Conservation (phyloP, 2,888 invertebrate genomes). For the Sceliomorpha sp. region DNA sequence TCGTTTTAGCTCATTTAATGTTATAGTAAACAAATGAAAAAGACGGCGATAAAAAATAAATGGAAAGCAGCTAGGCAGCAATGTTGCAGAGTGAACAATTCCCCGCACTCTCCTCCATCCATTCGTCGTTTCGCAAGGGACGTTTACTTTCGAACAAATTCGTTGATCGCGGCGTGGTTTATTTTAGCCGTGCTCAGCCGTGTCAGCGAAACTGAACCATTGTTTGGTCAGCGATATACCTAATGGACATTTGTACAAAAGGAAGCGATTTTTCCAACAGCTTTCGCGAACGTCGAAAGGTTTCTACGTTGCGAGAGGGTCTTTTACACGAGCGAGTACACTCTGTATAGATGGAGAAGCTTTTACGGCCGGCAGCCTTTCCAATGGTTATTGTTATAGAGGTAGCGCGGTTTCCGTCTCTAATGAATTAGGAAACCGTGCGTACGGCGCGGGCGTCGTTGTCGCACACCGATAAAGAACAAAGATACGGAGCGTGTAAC, state of each 20-base stretch:
- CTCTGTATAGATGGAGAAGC: neutral
- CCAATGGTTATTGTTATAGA: constrained; percentile 3
- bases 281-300: constrained; percentile 10
- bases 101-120: too few relatives aligned
- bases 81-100: too few relatives aligned
- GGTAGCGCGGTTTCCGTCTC: constrained; percentile 7
- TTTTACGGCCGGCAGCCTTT: constrained; percentile 1
- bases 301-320: neutral
- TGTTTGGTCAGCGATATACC: constrained; percentile 9
- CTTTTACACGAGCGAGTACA: constrained; percentile 4
- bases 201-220: neutral
- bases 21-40: too few relatives aligned
- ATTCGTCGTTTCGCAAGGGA: too few relatives aligned
- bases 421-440: constrained; percentile 8
- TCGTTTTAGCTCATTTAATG: too few relatives aligned
- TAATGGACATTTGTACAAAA: constrained; percentile 8
- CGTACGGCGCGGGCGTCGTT: constrained; percentile 3
- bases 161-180: neutral
- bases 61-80: too few relatives aligned
- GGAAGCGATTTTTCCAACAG: constrained; percentile 13
- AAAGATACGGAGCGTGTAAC: neutral
- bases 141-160: constrained; percentile 1
- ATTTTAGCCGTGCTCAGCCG: constrained; percentile 1
- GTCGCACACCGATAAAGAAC: neutral
- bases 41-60: too few relatives aligned